Conservation (phyloP, 2,797 vertebrate species). For the Ceryle rudis region DNA sequence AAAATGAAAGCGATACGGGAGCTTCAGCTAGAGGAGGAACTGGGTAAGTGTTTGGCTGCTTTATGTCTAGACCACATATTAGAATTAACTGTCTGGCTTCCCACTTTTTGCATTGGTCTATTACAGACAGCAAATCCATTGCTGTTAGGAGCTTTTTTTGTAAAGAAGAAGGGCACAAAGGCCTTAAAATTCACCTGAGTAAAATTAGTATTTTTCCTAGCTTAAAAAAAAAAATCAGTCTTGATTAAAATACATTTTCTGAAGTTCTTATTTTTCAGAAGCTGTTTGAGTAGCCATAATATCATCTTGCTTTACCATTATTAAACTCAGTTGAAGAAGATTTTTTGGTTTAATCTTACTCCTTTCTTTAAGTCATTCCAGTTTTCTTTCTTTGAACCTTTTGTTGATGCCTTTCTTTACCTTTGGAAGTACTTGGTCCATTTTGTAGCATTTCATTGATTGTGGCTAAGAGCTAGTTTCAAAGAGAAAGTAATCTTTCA, state of each 20-base stretch:
- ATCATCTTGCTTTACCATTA: neutral
- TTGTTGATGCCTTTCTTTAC: neutral
- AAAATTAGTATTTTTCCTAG: neutral
- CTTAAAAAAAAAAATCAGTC: neutral
- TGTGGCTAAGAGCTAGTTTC: neutral
- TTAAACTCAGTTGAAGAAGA: neutral
- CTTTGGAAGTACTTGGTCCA: neutral
- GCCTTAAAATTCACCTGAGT: neutral
- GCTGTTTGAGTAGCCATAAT: neutral
- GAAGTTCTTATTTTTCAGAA: neutral
- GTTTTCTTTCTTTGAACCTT: neutral
- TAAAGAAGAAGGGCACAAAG: neutral
- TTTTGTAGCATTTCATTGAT: neutral
- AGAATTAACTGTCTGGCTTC: neutral
- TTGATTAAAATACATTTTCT: neutral
- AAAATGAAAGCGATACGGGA: slow-evolving; percentile 88
- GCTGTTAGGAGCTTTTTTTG: neutral
- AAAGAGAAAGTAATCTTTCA: neutral
- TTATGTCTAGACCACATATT: neutral
- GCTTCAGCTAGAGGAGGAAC: slow-evolving; percentile 80
- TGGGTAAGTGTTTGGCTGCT: slow-evolving; percentile 64
- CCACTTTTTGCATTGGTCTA: slow-evolving; percentile 32
- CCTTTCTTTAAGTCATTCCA: neutral
- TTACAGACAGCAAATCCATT: neutral
- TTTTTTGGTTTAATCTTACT: neutral